phyloP scores from a whole-genome alignment of 2,797 vertebrate genomes.

The Lateolabrax maculatus region DNA sequence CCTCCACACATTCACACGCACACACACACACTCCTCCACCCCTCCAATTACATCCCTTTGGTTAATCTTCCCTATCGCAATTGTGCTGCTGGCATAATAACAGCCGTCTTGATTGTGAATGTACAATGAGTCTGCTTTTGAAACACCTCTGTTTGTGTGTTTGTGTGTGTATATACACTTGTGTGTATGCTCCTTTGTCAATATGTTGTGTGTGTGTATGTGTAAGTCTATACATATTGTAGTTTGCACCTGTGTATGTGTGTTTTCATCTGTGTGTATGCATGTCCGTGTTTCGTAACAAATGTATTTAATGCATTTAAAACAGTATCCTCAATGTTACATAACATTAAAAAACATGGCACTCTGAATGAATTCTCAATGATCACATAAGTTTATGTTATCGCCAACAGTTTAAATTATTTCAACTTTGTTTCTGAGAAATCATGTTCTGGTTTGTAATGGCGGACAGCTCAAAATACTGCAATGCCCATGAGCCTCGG shows the following conservation, averaged over 20 bases:
- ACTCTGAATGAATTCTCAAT: too few relatives aligned
- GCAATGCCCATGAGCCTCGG: not conserved
- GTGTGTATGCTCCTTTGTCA: constrained; percentile 5
- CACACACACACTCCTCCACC: constrained; percentile 42
- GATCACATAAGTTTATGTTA: not conserved
- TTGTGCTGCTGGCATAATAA: constrained; percentile 58
- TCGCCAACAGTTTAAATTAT: not conserved
- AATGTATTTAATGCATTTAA: not conserved
- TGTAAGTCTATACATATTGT: not conserved
- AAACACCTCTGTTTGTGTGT: constrained; percentile 16
- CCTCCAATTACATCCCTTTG: constrained; percentile 71
- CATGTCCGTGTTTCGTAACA: not conserved
- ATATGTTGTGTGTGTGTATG: not conserved
- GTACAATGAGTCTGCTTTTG: constrained; percentile 25
- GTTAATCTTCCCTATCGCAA: constrained; percentile 67
- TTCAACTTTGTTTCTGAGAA: not conserved
- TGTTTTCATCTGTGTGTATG: not conserved
- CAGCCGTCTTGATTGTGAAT: constrained; percentile 45
- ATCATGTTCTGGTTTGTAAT: not conserved
- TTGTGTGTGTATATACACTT: not conserved
- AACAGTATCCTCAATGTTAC: not conserved
- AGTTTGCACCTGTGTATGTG: not conserved
- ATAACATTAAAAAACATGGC: not conserved
- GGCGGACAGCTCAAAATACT: not conserved
- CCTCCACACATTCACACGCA: constrained; percentile 8